phyloP scores from a whole-genome alignment of 2,888 invertebrate species.

The Scaptomyza cyrtandrae region DNA sequence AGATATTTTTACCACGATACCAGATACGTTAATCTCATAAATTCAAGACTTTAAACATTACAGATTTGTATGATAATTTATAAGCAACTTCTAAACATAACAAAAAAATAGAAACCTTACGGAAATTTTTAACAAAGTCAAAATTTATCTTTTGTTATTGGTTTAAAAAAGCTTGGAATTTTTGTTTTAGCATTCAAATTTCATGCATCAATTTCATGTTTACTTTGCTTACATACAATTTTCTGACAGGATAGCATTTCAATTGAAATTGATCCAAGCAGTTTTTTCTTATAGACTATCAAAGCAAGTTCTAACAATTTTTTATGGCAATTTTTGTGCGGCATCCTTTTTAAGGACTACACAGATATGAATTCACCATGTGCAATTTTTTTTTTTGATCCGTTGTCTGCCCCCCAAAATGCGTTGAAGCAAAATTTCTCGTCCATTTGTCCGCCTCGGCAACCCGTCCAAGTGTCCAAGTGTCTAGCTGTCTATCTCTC shows the following conservation, averaged over 20 bases:
- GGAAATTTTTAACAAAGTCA: no score
- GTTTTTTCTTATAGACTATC: constrained; percentile 8
- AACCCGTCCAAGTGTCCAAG: constrained; percentile 17
- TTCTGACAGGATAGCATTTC: constrained; percentile 2
- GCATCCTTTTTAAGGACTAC: constrained; percentile 14
- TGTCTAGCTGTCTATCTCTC: constrained; percentile 33
- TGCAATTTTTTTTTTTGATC: constrained; percentile 19
- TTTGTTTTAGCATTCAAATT: background rate
- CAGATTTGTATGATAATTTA: no score
- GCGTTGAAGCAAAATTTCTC: constrained; percentile 29
- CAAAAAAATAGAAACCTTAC: no score
- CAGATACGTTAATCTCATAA: no score
- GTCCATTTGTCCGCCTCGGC: constrained; percentile 20
- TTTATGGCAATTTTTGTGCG: constrained; percentile 10
- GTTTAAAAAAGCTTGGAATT: background rate
- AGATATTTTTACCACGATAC: no score
- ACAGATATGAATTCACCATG: background rate
- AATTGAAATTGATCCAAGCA: constrained; percentile 13
- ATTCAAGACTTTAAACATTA: no score
- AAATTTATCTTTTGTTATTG: no score
- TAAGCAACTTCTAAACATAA: no score
- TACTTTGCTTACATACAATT: background rate
- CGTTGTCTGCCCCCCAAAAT: constrained; percentile 62
- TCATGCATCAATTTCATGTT: background rate
- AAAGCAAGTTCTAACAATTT: constrained; percentile 1